phyloP scores from a whole-genome alignment of 2,797 vertebrate species.

The Darevskia mixta region DNA sequence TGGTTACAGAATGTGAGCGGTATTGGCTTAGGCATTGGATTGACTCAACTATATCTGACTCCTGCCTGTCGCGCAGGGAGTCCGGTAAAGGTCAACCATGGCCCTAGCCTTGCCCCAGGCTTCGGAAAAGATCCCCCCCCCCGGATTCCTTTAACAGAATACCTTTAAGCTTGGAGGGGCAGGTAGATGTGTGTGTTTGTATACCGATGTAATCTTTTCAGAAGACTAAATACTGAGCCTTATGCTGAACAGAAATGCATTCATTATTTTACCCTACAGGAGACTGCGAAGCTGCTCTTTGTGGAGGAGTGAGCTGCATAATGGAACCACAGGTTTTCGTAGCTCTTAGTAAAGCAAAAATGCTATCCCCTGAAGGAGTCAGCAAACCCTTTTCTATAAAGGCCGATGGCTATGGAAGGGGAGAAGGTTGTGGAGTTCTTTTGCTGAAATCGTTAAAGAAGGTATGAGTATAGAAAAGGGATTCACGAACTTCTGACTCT shows the following conservation, averaged over 20 bases:
- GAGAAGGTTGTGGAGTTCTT: conserved; percentile 88
- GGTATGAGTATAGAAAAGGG: conserved; percentile 54
- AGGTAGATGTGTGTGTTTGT: not conserved
- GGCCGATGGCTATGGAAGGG: conserved; percentile 89
- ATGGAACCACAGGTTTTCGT: conserved; percentile 85
- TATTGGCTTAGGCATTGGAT: too few relatives aligned
- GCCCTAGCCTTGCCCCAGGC: too few relatives aligned
- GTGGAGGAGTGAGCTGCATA: conserved; percentile 88
- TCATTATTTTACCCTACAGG: conserved; percentile 72
- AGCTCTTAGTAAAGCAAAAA: conserved; percentile 88
- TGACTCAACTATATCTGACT: too few relatives aligned
- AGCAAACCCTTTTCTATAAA: conserved; percentile 86
- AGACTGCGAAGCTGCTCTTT: conserved; percentile 89
- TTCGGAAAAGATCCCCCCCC: too few relatives aligned
- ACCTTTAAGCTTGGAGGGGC: too few relatives aligned
- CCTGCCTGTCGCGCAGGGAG: too few relatives aligned
- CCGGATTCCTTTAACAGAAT: too few relatives aligned
- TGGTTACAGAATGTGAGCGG: too few relatives aligned
- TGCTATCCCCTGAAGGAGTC: conserved; percentile 88
- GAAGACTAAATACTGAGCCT: not conserved
- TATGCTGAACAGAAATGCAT: not conserved
- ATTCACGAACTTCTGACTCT: not conserved
- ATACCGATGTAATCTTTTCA: not conserved
- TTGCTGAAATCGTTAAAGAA: conserved; percentile 84
- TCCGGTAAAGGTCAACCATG: too few relatives aligned